These are phyloP conservation scores for Botia almorhae DNA, from an alignment of 2,797 vertebrate genomes.

Conservation along the genomic window DNA sequence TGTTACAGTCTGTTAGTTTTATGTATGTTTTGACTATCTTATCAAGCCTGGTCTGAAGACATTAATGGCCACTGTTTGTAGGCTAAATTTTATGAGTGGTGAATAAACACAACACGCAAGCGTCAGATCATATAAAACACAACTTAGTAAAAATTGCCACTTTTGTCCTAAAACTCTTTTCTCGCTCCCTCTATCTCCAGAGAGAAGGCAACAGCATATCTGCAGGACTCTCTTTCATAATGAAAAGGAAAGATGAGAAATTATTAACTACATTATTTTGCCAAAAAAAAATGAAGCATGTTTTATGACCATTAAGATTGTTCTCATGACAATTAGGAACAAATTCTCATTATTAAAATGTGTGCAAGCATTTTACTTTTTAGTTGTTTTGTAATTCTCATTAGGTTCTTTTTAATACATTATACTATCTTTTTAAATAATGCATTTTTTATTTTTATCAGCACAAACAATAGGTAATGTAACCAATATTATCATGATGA, in stretches of 20 bases:
- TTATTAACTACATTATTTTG: too few species aligned
- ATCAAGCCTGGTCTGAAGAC: conserved; percentile 24
- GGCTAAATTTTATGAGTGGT: neutral
- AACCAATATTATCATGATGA: too few species aligned
- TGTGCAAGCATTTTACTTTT: too few species aligned
- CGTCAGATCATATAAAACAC: conserved; percentile 8
- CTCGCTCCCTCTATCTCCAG: neutral
- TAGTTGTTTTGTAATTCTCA: neutral
- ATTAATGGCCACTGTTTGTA: conserved; percentile 22
- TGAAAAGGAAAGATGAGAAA: too few species aligned
- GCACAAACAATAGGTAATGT: too few species aligned
- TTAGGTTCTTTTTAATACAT: too few species aligned
- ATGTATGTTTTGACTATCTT: conserved; percentile 20
- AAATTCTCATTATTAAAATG: too few species aligned
- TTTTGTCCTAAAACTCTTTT: too few species aligned
- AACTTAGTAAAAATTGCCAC: conserved; percentile 8
- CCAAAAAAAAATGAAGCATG: too few species aligned
- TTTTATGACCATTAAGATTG: too few species aligned
- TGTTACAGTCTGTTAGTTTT: conserved; percentile 26
- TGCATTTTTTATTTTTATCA: neutral
- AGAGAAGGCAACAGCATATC: conserved; percentile 1
- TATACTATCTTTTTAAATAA: neutral
- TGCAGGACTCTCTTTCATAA: neutral
- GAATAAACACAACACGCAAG: conserved; percentile 1
- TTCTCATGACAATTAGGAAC: too few species aligned